These are phyloP conservation scores for Rachycentron canadum DNA, from an alignment of 2,797 vertebrate genomes.

Conservation along the genomic window DNA sequence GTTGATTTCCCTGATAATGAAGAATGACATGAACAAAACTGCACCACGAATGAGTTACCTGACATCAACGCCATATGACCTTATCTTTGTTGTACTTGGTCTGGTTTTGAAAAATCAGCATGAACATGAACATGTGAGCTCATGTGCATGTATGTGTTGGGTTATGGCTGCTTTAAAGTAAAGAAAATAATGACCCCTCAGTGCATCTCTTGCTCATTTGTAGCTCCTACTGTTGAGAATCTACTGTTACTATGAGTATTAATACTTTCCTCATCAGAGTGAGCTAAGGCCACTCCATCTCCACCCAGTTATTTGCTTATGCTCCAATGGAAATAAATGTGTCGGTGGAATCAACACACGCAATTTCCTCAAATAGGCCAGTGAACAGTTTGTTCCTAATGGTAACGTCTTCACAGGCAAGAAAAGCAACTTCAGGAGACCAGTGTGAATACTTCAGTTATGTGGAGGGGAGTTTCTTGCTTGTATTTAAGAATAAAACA, in stretches of 20 bases:
- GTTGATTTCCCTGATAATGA: too few species aligned
- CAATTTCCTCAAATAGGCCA: conserved; percentile 54
- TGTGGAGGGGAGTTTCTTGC: conserved; percentile 49
- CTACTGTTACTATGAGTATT: conserved; percentile 38
- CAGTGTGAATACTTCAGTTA: conserved; percentile 60
- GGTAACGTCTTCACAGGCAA: conserved; percentile 54
- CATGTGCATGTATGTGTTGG: background rate
- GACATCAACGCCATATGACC: background rate
- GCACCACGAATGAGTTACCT: background rate
- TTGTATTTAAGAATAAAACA: conserved; percentile 60
- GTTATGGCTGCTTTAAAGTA: background rate
- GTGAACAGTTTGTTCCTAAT: conserved; percentile 78
- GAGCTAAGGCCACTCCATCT: conserved; percentile 45
- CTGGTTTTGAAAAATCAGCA: background rate
- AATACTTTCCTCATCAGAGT: conserved; percentile 65
- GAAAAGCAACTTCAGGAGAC: conserved; percentile 41
- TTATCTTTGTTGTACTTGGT: background rate
- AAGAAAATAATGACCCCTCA: background rate
- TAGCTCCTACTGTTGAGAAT: conserved; percentile 31
- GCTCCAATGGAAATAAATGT: conserved; percentile 63
- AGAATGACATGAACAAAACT: background rate
- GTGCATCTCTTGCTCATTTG: conserved; percentile 17
- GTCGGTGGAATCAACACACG: conserved; percentile 59
- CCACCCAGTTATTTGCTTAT: conserved; percentile 57
- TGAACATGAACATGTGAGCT: background rate